A percentile compares a stretch with the other conserved stretches of the same genome.
These are phyloP conservation scores for Poecilia gillii DNA, from an alignment of 2,797 vertebrate species.

Conservation along the genomic window DNA sequence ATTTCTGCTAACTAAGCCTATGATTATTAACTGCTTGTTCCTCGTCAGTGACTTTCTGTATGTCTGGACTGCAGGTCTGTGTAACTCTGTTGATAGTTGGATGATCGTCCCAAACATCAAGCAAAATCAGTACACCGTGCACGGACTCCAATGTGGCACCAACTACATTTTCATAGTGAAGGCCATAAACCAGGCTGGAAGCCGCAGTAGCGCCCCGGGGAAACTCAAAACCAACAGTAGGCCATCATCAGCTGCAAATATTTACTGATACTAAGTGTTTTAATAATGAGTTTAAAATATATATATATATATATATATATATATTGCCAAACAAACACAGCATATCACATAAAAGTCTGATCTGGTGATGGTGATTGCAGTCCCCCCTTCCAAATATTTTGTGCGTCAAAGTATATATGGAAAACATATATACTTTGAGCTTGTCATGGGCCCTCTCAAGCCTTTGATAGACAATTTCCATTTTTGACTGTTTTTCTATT, in stretches of 20 bases:
- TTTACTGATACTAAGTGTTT: not conserved
- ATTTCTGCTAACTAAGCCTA: constrained; percentile 13
- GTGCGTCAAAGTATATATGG: not conserved
- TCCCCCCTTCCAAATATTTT: not conserved
- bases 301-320: not conserved
- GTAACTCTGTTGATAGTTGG: constrained; percentile 98
- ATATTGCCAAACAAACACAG: not conserved
- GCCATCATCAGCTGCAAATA: constrained; percentile 49
- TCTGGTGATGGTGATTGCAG: not conserved
- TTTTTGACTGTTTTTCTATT: not conserved
- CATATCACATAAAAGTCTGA: too few relatives aligned
- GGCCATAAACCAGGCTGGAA: constrained; percentile 98
- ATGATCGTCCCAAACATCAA: constrained; percentile 99
- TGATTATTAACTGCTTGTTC: constrained; percentile 14
- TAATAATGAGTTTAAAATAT: not conserved
- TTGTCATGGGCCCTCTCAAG: not conserved
- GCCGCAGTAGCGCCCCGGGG: constrained; percentile 92
- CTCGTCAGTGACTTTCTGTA: constrained; percentile 27
- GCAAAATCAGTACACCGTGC: constrained; percentile 98
- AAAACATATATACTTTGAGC: not conserved
- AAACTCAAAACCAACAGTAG: constrained; percentile 98
- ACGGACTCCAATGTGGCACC: constrained; percentile 95
- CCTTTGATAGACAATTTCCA: not conserved
- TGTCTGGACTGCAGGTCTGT: constrained; percentile 86
- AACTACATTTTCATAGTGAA: constrained; percentile 98